Evolutionary conservation across 2,888 invertebrate species (phyloP).

Genomic region (Platycheirus albimanus): DNA sequence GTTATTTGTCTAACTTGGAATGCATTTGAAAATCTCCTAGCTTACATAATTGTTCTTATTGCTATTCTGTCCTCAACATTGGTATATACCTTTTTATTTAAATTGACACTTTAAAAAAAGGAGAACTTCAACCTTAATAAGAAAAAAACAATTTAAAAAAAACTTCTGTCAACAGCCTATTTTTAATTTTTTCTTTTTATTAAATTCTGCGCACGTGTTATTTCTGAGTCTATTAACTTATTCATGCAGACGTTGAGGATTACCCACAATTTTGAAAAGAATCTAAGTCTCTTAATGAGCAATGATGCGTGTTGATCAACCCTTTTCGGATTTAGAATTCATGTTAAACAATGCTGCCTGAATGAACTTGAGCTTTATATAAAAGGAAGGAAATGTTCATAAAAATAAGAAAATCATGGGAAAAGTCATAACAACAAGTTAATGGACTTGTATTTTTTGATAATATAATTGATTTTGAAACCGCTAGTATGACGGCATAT

Average conservation of each 20-base stretch:
- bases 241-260: conserved; percentile 5
- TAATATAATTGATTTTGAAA: too few relatives aligned
- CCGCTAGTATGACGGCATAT: too few relatives aligned
- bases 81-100: too few relatives aligned
- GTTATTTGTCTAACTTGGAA: too few relatives aligned
- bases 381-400: not conserved
- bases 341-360: conserved; percentile 12
- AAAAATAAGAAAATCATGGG: not conserved
- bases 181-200: not conserved
- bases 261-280: conserved; percentile 10
- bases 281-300: conserved; percentile 7
- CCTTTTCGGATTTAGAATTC: conserved; percentile 18
- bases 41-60: too few relatives aligned
- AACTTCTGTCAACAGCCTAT: not conserved
- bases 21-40: too few relatives aligned
- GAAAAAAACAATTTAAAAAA: too few relatives aligned
- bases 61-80: too few relatives aligned
- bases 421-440: too few relatives aligned
- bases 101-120: too few relatives aligned
- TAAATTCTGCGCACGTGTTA: conserved; percentile 12
- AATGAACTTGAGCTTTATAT: conserved; percentile 1
- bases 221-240: not conserved
- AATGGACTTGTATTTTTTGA: too few relatives aligned
- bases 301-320: conserved; percentile 18
- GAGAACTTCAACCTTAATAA: too few relatives aligned